These are phyloP conservation scores for Pachyramphus minor DNA, from an alignment of 2,113 vertebrate species.

Conservation along the genomic window DNA sequence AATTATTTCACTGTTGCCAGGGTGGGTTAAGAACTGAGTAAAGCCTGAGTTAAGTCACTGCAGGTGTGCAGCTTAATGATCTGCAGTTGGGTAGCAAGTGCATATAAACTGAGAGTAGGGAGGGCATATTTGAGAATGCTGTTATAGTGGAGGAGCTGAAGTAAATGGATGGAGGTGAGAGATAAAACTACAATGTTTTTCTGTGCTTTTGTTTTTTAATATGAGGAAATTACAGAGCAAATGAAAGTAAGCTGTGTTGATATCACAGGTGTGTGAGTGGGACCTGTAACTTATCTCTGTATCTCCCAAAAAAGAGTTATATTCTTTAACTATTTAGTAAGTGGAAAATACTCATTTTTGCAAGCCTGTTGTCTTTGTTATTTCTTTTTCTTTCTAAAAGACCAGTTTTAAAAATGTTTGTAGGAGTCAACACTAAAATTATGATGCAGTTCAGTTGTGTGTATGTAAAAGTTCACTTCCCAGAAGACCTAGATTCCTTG, in stretches of 20 bases:
- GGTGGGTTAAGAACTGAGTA: neutral
- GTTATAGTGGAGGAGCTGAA: neutral
- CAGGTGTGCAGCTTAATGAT: constrained; percentile 31
- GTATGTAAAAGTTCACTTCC: neutral
- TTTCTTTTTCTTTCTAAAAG: neutral
- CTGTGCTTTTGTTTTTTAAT: neutral
- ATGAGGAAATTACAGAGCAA: neutral
- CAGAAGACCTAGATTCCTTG: neutral
- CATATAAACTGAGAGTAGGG: neutral
- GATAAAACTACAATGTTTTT: neutral
- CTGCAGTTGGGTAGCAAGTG: neutral
- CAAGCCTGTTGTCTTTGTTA: neutral
- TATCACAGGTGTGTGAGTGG: neutral
- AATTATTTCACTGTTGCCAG: neutral
- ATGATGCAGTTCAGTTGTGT: neutral
- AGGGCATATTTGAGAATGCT: fast-evolving
- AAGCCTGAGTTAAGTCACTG: neutral
- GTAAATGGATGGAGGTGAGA: neutral
- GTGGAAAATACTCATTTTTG: neutral
- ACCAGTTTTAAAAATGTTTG: neutral
- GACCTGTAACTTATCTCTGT: neutral
- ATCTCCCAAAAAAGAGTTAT: neutral
- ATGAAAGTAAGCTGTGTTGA: neutral
- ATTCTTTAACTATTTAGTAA: neutral
- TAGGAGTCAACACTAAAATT: neutral